Conservation (phyloP, 2,888 invertebrate genomes). For the Drosophila paranaensis region DNA sequence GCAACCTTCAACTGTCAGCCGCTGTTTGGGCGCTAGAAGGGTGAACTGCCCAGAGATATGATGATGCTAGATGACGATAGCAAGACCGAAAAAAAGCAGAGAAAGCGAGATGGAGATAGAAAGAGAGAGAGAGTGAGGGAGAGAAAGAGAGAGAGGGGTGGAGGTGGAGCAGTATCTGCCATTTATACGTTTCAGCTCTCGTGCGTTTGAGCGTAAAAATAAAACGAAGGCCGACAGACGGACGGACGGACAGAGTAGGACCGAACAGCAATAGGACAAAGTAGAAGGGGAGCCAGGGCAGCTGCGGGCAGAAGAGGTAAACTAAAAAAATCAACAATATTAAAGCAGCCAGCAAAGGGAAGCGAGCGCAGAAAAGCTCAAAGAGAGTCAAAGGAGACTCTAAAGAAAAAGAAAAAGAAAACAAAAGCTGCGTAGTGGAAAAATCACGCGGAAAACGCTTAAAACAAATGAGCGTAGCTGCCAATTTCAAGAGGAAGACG, state of each 20-base stretch:
- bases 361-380: constrained; percentile 42
- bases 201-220: constrained; percentile 80
- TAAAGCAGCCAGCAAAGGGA: constrained; percentile 54
- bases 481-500: neutral
- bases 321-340: constrained; percentile 80
- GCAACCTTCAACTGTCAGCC: constrained; percentile 75
- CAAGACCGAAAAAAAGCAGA: constrained; percentile 3
- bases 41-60: constrained; percentile 67
- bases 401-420: constrained; percentile 8
- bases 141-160: neutral
- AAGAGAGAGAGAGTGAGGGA: neutral
- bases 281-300: neutral
- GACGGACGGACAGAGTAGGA: constrained; percentile 11
- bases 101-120: constrained; percentile 1
- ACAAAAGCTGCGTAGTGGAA: constrained; percentile 39
- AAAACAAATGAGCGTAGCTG: constrained; percentile 65
- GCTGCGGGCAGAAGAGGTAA: constrained; percentile 21
- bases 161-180: constrained; percentile 57
- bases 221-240: constrained; percentile 64
- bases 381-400: constrained; percentile 23
- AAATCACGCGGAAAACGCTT: constrained; percentile 69
- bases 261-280: constrained; percentile 2
- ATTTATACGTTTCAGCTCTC: constrained; percentile 80
- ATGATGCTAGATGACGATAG: constrained; percentile 56
- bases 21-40: constrained; percentile 69